These are phyloP conservation scores for Palythoa grandiflora DNA, from an alignment of 92 coral and sea anemone genomes.

Conservation along the genomic window DNA sequence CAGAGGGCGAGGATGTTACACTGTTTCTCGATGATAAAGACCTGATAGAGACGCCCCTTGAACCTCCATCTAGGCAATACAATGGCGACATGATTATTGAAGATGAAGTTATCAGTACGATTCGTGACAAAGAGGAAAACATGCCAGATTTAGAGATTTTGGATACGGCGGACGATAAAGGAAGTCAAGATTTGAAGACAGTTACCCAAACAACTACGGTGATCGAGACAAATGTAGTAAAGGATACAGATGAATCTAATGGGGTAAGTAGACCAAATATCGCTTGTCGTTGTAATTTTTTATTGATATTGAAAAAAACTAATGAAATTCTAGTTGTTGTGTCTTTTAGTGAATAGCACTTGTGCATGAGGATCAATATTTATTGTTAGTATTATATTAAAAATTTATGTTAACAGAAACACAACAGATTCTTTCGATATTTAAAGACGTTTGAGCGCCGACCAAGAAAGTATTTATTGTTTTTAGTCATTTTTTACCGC, in stretches of 20 bases:
- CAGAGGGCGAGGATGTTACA: background rate
- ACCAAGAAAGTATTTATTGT: no score
- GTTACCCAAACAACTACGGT: constrained; percentile 15
- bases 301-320: no score
- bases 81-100: constrained; percentile 12
- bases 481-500: no score
- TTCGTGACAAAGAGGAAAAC: constrained; percentile 27
- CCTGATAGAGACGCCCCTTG: constrained; percentile 5
- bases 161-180: constrained; percentile 1
- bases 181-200: constrained; percentile 27
- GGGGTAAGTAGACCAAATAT: constrained; percentile 9
- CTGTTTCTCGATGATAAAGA: background rate
- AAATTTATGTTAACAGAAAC: no score
- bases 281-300: background rate
- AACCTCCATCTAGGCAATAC: constrained; percentile 13
- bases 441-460: no score
- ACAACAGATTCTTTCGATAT: no score
- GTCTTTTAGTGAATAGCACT: no score
- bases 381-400: no score
- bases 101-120: constrained; percentile 27
- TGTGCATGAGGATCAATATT: no score
- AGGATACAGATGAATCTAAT: constrained; percentile 12
- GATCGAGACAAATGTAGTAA: constrained; percentile 9
- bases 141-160: constrained; percentile 34
- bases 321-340: no score